A percentile compares a stretch with the other conserved stretches of the same genome.
phyloP scores from a whole-genome alignment of 2,888 invertebrate genomes.

The Pilophorus perplexus region DNA sequence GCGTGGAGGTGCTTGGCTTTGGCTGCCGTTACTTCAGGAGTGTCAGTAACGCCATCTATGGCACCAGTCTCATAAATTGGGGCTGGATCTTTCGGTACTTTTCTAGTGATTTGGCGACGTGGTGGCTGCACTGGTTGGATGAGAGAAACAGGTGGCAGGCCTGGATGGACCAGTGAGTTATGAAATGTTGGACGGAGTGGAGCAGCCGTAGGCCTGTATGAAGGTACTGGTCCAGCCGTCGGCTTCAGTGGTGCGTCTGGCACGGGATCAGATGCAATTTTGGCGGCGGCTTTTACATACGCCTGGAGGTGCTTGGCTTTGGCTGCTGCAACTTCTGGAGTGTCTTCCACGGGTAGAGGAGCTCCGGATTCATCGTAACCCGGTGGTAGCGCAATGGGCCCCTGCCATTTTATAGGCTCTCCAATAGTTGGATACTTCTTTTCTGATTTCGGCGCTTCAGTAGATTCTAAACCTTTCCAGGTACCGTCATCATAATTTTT shows the following conservation, averaged over 20 bases:
- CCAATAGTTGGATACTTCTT: not conserved
- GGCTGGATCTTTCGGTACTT: too few relatives aligned
- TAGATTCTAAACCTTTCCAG: not conserved
- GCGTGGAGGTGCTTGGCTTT: not conserved
- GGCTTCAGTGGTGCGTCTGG: too few relatives aligned
- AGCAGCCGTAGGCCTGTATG: too few relatives aligned
- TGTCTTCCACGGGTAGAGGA: slow-evolving; percentile 28
- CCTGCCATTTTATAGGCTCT: not conserved
- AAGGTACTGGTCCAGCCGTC: too few relatives aligned
- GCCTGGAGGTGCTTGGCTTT: slow-evolving; percentile 3
- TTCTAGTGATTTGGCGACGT: too few relatives aligned
- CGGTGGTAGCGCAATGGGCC: slow-evolving; percentile 16
- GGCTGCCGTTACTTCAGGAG: slow-evolving; percentile 1
- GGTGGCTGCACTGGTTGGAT: too few relatives aligned
- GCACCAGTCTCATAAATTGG: not conserved
- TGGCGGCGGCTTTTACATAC: too few relatives aligned
- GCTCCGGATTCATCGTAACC: slow-evolving; percentile 27
- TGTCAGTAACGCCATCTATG: not conserved
- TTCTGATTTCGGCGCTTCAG: not conserved
- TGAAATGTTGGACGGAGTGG: too few relatives aligned
- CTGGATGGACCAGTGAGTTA: too few relatives aligned
- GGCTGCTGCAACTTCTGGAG: slow-evolving; percentile 14
- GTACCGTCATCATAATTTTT: slow-evolving; percentile 27
- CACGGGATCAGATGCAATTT: too few relatives aligned
- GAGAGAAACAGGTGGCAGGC: too few relatives aligned